phyloP scores from a whole-genome alignment of 2,888 invertebrate species.

The Mimumesa dahlbomi region DNA sequence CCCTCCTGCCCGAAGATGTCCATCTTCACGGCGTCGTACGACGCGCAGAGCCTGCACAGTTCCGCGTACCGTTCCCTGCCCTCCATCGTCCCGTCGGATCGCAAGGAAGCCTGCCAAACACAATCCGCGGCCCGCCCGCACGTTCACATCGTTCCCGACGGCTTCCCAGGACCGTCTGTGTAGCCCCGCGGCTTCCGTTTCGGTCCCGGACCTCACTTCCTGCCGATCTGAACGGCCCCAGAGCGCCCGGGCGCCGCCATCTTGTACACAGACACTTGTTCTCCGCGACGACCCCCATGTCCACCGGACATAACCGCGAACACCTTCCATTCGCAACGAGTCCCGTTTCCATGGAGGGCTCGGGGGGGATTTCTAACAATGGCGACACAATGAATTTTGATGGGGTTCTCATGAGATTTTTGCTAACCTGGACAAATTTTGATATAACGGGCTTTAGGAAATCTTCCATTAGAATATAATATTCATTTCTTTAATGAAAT shows the following conservation, averaged over 20 bases:
- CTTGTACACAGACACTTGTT: conserved; percentile 73
- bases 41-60: conserved; percentile 81
- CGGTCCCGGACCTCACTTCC: conserved; percentile 55
- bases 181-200: conserved; percentile 60
- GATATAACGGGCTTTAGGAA: too few relatives aligned
- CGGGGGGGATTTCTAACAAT: too few relatives aligned
- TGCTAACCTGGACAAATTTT: too few relatives aligned
- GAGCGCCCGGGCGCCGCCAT: conserved; percentile 71
- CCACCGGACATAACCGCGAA: conserved; percentile 30
- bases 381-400: too few relatives aligned
- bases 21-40: conserved; percentile 80
- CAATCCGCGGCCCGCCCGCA: conserved; percentile 57
- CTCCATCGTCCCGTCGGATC: conserved; percentile 63
- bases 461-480: too few relatives aligned
- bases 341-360: conserved; percentile 35
- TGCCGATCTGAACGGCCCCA: conserved; percentile 52
- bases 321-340: conserved; percentile 21
- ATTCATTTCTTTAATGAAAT: too few relatives aligned
- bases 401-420: too few relatives aligned
- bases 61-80: conserved; percentile 76
- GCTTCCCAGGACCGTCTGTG: too few relatives aligned
- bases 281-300: conserved; percentile 31
- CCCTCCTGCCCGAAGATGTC: conserved; percentile 81
- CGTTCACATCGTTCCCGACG: too few relatives aligned
- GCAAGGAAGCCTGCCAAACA: too few relatives aligned